Percentiles rank a stretch among this genome's conserved stretches.
phyloP scores from a whole-genome alignment of 2,113 vertebrate genomes.

The Geococcyx californianus region DNA sequence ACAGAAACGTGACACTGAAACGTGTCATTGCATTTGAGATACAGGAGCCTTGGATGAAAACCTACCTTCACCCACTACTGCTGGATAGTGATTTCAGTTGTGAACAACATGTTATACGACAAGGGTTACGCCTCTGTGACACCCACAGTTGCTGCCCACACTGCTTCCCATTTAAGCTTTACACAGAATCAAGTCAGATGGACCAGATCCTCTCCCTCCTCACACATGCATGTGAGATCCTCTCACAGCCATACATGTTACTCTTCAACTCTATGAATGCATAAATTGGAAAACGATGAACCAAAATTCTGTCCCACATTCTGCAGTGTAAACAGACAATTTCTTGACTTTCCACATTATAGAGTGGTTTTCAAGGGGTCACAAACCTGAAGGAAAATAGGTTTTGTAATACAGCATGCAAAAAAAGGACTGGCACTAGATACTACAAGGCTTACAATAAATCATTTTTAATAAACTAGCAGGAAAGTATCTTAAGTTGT shows the following conservation, averaged over 20 bases:
- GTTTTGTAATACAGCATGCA: not conserved
- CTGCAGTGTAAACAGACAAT: not conserved
- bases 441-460: not conserved
- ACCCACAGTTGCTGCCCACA: not conserved
- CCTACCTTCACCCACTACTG: not conserved
- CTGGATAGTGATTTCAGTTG: not conserved
- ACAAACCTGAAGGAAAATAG: not conserved
- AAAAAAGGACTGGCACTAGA: not conserved
- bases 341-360: not conserved
- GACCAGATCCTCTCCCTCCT: not conserved
- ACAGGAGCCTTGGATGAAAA: not conserved
- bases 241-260: not conserved
- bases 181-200: not conserved
- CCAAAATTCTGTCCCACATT: not conserved
- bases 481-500: not conserved
- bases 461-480: not conserved
- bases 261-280: not conserved
- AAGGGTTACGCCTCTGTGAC: not conserved
- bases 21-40: not conserved
- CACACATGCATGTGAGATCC: no score
- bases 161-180: not conserved
- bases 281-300: not conserved
- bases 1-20: not conserved
- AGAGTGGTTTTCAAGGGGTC: not conserved
- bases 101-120: accelerated